These are phyloP conservation scores for Scaptomyza parva DNA, from an alignment of 2,888 invertebrate genomes.

Conservation along the genomic window DNA sequence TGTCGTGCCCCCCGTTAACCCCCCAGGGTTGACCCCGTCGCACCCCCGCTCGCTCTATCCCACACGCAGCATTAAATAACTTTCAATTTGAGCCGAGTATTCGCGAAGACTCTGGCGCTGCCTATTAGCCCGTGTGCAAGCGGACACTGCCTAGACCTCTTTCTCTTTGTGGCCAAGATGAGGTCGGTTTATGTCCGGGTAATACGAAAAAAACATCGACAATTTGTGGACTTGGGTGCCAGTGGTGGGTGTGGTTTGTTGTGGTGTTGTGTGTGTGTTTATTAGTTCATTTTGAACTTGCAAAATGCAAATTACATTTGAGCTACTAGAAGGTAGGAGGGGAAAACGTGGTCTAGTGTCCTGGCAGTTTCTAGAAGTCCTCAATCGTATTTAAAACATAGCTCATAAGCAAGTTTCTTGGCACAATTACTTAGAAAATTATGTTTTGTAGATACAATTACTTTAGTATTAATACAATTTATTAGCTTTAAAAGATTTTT, in stretches of 20 bases:
- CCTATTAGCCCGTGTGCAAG: slow-evolving; percentile 67
- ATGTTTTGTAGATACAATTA: not conserved
- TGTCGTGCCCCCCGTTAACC: slow-evolving; percentile 20
- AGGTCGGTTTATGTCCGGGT: slow-evolving; percentile 25
- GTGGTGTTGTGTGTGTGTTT: slow-evolving; percentile 66
- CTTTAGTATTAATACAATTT: not conserved
- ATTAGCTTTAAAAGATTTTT: too few species aligned
- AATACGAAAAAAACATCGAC: slow-evolving; percentile 55
- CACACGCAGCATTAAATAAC: slow-evolving; percentile 68
- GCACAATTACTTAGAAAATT: not conserved
- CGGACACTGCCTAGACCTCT: slow-evolving; percentile 43
- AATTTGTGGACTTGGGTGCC: slow-evolving; percentile 70
- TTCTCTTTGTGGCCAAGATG: slow-evolving; percentile 19
- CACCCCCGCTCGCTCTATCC: slow-evolving; percentile 15
- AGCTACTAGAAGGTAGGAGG: slow-evolving; percentile 2
- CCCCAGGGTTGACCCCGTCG: slow-evolving; percentile 9
- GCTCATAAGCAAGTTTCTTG: not conserved
- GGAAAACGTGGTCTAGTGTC: not conserved
- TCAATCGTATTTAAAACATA: not conserved
- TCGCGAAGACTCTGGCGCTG: slow-evolving; percentile 55
- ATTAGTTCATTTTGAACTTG: slow-evolving; percentile 68
- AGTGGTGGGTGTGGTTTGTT: slow-evolving; percentile 26
- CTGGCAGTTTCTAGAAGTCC: too few species aligned
- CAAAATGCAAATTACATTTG: slow-evolving; percentile 63
- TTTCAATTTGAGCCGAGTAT: slow-evolving; percentile 77